Evolutionary conservation across 2,888 invertebrate species (phyloP).

Genomic region (Lasioglossum figueresi): DNA sequence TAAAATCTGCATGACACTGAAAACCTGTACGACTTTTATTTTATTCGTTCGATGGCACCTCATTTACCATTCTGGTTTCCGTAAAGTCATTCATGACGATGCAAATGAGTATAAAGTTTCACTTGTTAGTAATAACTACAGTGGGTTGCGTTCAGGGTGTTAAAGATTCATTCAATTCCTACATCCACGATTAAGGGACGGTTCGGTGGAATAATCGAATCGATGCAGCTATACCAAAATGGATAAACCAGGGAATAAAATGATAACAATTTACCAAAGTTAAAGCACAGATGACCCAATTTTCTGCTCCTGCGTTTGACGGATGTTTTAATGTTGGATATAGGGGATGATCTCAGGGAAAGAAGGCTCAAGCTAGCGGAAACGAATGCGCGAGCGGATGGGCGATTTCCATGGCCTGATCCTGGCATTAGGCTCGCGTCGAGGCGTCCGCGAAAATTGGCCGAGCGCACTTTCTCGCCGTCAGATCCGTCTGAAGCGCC

Average conservation of each 20-base stretch:
- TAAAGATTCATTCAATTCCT: neutral
- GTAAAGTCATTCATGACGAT: neutral
- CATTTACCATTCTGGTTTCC: neutral
- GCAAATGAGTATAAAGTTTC: neutral
- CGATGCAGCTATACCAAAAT: too few relatives aligned
- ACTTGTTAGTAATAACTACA: neutral
- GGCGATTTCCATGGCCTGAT: constrained; percentile 38
- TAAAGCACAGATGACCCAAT: neutral
- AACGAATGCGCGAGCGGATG: neutral
- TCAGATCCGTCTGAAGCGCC: constrained; percentile 67
- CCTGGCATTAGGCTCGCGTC: constrained; percentile 1
- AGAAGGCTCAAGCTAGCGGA: neutral
- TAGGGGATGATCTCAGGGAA: neutral
- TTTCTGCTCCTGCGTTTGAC: neutral
- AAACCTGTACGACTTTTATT: neutral
- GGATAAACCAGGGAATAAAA: too few relatives aligned
- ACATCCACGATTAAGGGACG: too few relatives aligned
- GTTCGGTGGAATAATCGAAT: too few relatives aligned
- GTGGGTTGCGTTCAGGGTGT: neutral
- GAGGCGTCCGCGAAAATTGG: constrained; percentile 64
- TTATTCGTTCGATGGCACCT: neutral
- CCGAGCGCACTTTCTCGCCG: constrained; percentile 72
- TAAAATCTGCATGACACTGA: neutral
- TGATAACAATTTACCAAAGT: neutral
- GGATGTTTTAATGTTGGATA: neutral